Evolutionary conservation across 2,888 invertebrate species (phyloP), one percentile per base, ranked within the genome.

Genomic region (Thumatha senex): DNA sequence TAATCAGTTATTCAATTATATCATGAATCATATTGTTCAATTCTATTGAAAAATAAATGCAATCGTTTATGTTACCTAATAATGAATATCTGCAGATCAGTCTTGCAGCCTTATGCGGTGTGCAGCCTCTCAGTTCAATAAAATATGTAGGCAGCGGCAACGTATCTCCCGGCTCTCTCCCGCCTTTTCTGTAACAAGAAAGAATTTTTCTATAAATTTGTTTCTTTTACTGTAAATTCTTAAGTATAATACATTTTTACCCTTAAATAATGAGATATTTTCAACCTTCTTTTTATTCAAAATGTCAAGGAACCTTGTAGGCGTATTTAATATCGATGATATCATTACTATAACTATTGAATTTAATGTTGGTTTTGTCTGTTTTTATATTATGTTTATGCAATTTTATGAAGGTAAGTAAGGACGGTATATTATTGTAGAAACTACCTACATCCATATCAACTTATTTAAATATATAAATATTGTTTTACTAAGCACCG

Each of bases 161-260:
- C 84, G 84, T 82, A 84, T 72, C 67, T 73, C 75, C 69, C 73
- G 60, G 70, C 74, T 78, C 78, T 80, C 80, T 74, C 78, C 60
- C 78, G 76, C 73, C 81, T 86, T 86, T 88, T 80, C 89, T 89
- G 86, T 88, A 88, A 86, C 83, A 89, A 89, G 86, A 88, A 88
- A 86, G 82, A 87, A 86, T 82, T 87, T 88, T 86, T 89, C 88
- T 88, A 88, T 89, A 84, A 86, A 88, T 86, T 84, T 80, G 80
- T 84, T 84, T 86, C 80, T 79, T 80, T 30, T 71, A 78, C 80
- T 80, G 72, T 80, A 84, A n/a, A n/a, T n/a, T 79, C 79, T 78
- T 72, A 69, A 70, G 61, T 61, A 63, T 65, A 66, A n/a, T 74
- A 78, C 18, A 24, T 78, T 68, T 74, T 64, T 71, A 54, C 73